These are phyloP conservation scores for Nebria ingens DNA, from an alignment of 1,140 invertebrate genomes.

Conservation along the genomic window DNA sequence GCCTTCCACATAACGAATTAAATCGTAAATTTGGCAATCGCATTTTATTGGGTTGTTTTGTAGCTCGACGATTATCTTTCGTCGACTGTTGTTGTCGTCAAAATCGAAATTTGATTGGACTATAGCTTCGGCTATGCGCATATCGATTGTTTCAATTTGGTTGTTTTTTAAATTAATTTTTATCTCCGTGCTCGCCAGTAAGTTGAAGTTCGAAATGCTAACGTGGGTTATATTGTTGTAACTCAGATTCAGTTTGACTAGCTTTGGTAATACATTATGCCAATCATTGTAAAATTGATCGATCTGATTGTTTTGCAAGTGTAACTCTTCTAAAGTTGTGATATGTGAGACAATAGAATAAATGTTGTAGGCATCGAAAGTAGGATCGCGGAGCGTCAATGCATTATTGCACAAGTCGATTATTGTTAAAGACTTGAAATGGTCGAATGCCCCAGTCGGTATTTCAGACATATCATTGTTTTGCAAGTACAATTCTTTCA, in stretches of 20 bases:
- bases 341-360: not conserved
- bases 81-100: too few relatives aligned
- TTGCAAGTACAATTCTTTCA: constrained; percentile 7
- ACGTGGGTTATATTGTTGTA: constrained; percentile 14
- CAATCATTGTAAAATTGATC: not conserved
- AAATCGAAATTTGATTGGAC: too few relatives aligned
- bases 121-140: too few relatives aligned
- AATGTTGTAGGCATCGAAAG: constrained; percentile 10
- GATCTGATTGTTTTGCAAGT: not conserved
- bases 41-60: not conserved
- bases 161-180: constrained; percentile 11
- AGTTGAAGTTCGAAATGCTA: too few relatives aligned
- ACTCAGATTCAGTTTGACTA: constrained; percentile 12
- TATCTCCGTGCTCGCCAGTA: too few relatives aligned
- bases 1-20: not conserved
- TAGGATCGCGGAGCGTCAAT: constrained; percentile 1
- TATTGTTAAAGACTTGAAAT: constrained; percentile 12
- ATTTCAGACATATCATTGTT: constrained; percentile 6
- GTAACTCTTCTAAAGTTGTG: not conserved
- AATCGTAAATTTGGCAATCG: not conserved
- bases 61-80: not conserved
- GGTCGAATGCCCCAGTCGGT: not conserved
- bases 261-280: not conserved
- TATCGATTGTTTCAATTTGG: not conserved
- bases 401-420: constrained; percentile 13